These are phyloP conservation scores for Yponomeuta plumbellus DNA, from an alignment of 2,888 invertebrate species.

Conservation along the genomic window DNA sequence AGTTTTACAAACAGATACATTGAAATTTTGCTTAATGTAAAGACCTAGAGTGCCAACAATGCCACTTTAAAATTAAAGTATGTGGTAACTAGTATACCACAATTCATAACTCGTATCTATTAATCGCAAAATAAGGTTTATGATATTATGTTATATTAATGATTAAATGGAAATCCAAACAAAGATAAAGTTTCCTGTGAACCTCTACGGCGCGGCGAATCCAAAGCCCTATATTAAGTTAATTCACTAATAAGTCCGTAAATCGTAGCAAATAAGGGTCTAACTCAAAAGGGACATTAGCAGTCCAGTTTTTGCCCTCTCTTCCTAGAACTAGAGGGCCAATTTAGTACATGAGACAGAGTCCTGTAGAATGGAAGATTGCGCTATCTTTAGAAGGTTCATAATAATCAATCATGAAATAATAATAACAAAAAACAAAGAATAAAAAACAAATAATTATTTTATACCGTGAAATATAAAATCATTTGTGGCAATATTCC, in stretches of 20 bases:
- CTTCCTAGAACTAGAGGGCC: conserved; percentile 8
- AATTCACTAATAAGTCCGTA: not conserved
- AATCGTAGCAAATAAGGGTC: conserved; percentile 6
- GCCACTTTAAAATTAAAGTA: no score
- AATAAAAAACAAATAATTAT: no score
- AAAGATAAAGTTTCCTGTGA: not conserved
- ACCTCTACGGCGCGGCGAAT: not conserved
- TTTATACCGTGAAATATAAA: no score
- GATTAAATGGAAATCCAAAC: conserved; percentile 17
- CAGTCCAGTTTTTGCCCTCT: conserved; percentile 2
- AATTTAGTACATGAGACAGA: conserved; percentile 8
- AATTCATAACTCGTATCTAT: no score
- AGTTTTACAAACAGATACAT: no score
- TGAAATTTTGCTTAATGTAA: no score
- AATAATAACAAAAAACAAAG: no score
- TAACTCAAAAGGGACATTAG: conserved; percentile 12
- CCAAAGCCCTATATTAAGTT: not conserved
- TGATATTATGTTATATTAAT: no score
- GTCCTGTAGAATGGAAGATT: not conserved
- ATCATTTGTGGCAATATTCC: no score
- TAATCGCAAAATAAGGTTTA: no score
- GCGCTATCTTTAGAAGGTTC: not conserved
- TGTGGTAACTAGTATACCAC: no score
- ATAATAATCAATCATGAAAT: not conserved
- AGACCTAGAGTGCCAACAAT: no score